Percentiles rank a stretch among this genome's conserved stretches.
Evolutionary conservation across 2,113 vertebrate genomes (phyloP).

Genomic region (Rhabdornis inornatus): DNA sequence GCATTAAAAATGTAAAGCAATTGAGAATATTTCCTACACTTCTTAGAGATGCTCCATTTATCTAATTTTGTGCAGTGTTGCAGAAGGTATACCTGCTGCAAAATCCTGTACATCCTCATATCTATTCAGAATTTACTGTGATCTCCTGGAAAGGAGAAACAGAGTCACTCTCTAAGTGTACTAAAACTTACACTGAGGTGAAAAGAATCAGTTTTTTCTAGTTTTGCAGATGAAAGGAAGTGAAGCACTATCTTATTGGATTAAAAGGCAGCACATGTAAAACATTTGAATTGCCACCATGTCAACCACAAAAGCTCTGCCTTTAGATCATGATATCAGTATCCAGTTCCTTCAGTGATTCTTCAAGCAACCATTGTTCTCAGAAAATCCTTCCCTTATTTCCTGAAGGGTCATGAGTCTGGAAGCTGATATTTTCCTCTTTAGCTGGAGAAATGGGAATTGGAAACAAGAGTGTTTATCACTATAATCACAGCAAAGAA

Average conservation of each 20-base stretch:
- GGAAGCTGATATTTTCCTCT: not conserved
- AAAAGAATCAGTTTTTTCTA: not conserved
- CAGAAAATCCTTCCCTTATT: not conserved
- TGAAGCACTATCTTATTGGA: not conserved
- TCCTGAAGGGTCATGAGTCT: not conserved
- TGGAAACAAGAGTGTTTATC: not conserved
- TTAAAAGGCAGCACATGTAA: not conserved
- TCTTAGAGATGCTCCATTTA: not conserved
- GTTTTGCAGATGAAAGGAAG: not conserved
- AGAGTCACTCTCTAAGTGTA: not conserved
- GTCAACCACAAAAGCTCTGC: not conserved
- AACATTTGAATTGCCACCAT: not conserved
- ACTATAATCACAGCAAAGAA: not conserved
- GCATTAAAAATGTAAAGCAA: not conserved
- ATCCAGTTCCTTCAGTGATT: not conserved
- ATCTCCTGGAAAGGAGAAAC: not conserved
- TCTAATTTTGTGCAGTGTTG: not conserved
- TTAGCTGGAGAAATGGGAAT: not conserved
- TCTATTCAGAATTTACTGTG: not conserved
- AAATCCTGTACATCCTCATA: not conserved
- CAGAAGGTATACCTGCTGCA: not conserved
- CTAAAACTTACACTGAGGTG: not conserved
- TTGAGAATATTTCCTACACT: not conserved
- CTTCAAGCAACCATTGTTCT: not conserved
- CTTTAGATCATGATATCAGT: not conserved